A percentile compares a stretch with the other conserved stretches of the same genome.
Conservation (phyloP, 2,888 invertebrate genomes). For the Tetramorium bicarinatum region DNA sequence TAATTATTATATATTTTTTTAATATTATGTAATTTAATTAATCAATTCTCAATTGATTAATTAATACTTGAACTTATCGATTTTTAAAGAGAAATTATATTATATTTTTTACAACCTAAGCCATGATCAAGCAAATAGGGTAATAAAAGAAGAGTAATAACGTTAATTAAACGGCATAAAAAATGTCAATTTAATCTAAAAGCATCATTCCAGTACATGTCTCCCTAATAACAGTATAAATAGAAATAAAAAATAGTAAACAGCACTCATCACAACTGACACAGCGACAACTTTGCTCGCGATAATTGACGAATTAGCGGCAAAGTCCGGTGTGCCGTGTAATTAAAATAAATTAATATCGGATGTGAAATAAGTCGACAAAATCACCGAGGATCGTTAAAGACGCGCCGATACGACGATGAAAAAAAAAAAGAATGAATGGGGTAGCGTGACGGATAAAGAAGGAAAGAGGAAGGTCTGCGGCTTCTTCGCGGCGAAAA, state of each 20-base stretch:
- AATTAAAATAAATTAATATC: slow-evolving; percentile 84
- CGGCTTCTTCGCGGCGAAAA: slow-evolving; percentile 52
- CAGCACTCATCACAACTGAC: slow-evolving; percentile 17
- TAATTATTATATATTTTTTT: not conserved
- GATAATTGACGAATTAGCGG: slow-evolving; percentile 82
- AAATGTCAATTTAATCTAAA: not conserved
- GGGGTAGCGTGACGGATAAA: not conserved
- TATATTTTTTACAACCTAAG: not conserved
- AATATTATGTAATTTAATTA: not conserved
- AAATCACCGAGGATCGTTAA: slow-evolving; percentile 62
- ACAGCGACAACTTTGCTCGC: slow-evolving; percentile 70
- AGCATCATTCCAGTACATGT: not conserved
- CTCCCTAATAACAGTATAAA: not conserved
- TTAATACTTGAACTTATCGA: not conserved
- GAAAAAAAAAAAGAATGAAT: slow-evolving; percentile 34
- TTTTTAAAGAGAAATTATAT: not conserved
- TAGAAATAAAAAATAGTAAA: not conserved
- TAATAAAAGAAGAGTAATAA: not conserved
- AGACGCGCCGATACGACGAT: slow-evolving; percentile 26
- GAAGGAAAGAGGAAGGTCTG: slow-evolving; percentile 19
- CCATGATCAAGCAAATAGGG: not conserved
- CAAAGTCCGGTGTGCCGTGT: slow-evolving; percentile 71
- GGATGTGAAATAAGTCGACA: slow-evolving; percentile 74
- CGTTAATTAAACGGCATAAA: not conserved
- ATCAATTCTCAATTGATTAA: not conserved